A percentile compares a stretch with the other conserved stretches of the same genome.
Evolutionary conservation across 2,797 vertebrate genomes (phyloP).

Genomic region (Brachymystax lenok): DNA sequence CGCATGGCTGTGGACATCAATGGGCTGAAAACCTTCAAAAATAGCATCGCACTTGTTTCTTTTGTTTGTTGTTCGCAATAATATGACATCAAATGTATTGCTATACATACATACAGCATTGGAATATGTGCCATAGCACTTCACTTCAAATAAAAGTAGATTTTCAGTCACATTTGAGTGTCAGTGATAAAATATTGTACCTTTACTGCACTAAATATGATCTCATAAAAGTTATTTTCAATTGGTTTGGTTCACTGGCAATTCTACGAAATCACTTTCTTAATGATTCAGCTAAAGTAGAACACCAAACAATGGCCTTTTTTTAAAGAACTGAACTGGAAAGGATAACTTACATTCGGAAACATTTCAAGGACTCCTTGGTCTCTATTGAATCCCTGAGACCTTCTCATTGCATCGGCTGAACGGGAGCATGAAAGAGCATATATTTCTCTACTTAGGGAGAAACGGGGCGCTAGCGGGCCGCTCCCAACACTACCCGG

Average conservation of each 20-base stretch:
- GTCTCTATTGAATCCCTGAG: neutral
- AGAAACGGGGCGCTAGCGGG: too few relatives aligned
- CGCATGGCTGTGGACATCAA: slow-evolving; percentile 29
- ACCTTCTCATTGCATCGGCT: slow-evolving; percentile 23
- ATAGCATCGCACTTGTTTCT: slow-evolving; percentile 20
- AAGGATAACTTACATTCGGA: neutral
- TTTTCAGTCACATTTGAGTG: neutral
- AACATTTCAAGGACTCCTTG: neutral
- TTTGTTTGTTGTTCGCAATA: neutral
- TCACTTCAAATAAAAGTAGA: neutral
- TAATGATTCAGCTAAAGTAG: too few relatives aligned
- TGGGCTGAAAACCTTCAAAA: slow-evolving; percentile 29
- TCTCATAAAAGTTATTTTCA: neutral
- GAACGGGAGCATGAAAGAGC: slow-evolving; percentile 18
- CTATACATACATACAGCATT: neutral
- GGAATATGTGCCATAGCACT: neutral
- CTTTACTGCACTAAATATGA: neutral
- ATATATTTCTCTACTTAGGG: slow-evolving; percentile 23
- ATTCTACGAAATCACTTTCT: neutral
- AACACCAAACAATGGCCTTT: too few relatives aligned
- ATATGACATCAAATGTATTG: neutral
- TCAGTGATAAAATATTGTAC: neutral
- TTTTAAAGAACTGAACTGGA: too few relatives aligned
- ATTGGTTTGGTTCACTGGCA: neutral
- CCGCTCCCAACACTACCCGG: too few relatives aligned